Base-by-base conservation (phyloP, 2,888 invertebrate species). In the Auanema freiburgensis region DNA sequence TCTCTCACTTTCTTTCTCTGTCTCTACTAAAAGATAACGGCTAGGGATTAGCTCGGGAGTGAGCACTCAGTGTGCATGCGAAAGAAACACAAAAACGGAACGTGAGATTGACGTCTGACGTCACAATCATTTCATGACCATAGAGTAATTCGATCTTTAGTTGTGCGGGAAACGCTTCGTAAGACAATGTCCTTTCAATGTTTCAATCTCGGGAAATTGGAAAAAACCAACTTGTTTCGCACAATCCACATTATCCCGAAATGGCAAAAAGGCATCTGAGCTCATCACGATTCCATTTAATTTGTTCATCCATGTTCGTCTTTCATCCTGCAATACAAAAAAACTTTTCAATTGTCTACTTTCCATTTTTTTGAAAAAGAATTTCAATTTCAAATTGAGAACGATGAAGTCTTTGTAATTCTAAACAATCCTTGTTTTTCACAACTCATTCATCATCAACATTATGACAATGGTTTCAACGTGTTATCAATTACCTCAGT, bases 191-290 rank as follows among this genome's bases (percentile, higher is more conserved):
- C 33, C 33, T 33, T 33, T 33, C 33, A 33, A 33, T 33, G 33
- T 33, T 33, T 33, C n/a, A 33, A 2, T 55, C 4, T 52, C 24
- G 6, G 6, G 6, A n/a, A 52, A 21, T 52, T 52, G 6, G 12
- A 18, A 23, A 33, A 33, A 33, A 33, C 23, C 23, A 18, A 79
- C 80, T 71, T 80, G 78, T 69, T 72, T 77, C 33, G 78, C 81
- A 57, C 77, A 78, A 84, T 97, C 96, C 61, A 98, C 90, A 83
- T 95, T 97, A 84, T 98, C 97, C 74, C 95, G 88, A 88, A 97
- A 97, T 33, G 97, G 97, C 87, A 98, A 96, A 88, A 97, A 98
- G 0, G 96, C 97, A 86, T 98, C 97, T 0, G 96, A 96, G 16
- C 92, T 92, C 23, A 97, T 87, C 3, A 92, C 91, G 1, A 87